Evolutionary conservation across 2,888 invertebrate genomes (phyloP), one percentile per base, ranked within the genome.

Genomic region (Cantharis flavilabris): DNA sequence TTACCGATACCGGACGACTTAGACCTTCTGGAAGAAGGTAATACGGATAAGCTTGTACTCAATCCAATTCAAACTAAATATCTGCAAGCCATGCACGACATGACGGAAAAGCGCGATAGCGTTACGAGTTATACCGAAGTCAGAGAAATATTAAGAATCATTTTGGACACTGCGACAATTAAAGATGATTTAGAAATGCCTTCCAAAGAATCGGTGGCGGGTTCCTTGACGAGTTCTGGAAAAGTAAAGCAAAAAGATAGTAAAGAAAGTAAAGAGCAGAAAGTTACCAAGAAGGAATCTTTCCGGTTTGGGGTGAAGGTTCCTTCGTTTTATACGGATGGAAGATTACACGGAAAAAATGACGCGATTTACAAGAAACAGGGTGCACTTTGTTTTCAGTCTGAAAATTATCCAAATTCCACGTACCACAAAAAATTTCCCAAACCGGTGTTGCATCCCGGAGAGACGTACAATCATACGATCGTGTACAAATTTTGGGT

Each of bases 321-420:
- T 30, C 72, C 76, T 3, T 20, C 64, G 0, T 33, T 69, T 63
- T 73, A 71, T 13, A 63, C 63, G 28, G 78, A 78, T 30, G 76
- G 69, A 7, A 64, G 71, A 14, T 9, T 78, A 18, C 80, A 82
- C 9, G 97, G 97, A 0, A 97, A 97, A 87, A 89, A 89, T 7
- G 93, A 93, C 0, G 90, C 91, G 0, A 83, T 85, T 13, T 97
- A 97, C 85, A 91, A 89, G 75, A 93, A 92, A 80, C 96, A 96
- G 82, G 93, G 94, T 0, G 95, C 94, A 3, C 93, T 98, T 84
- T 96, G 96, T 83, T 88, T 97, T 69, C 96, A 97, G 89, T 95
- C 97, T 0, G 97, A 98, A 88, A 95, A 96, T 86, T 97, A 93
- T 88, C 97, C 98, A 0, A 95, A 97, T 88, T 94, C 97, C 2